These are phyloP conservation scores for Holacanthella duospinosa DNA, from an alignment of 2,888 invertebrate species.

Conservation along the genomic window DNA sequence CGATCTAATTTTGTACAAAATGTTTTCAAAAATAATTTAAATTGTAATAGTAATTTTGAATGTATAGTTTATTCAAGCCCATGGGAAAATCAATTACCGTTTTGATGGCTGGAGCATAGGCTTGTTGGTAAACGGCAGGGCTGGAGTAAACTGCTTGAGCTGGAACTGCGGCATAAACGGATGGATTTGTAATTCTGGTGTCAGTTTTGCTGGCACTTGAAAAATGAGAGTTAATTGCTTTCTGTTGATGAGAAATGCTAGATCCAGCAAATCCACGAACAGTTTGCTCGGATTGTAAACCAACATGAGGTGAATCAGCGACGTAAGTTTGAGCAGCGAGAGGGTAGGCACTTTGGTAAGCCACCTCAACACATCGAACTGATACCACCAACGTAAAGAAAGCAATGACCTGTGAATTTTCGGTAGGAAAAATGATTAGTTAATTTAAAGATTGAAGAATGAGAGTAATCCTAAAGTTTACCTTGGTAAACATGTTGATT, in stretches of 20 bases:
- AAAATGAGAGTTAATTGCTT: constrained; percentile 25
- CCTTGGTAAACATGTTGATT: background rate
- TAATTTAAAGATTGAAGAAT: background rate
- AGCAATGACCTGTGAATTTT: constrained; percentile 18
- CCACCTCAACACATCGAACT: constrained; percentile 20
- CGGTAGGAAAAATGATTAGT: constrained; percentile 6
- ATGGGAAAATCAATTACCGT: background rate
- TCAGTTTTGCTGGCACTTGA: constrained; percentile 26
- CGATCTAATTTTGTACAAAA: background rate
- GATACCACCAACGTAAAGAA: constrained; percentile 21
- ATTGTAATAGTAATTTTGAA: background rate
- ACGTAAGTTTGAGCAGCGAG: background rate
- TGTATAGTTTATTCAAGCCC: background rate
- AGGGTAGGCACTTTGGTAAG: constrained; percentile 10
- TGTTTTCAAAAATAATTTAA: background rate
- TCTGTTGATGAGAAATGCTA: constrained; percentile 24
- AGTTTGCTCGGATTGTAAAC: constrained; percentile 22
- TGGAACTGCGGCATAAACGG: constrained; percentile 13
- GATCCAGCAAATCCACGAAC: constrained; percentile 23
- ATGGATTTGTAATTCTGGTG: constrained; percentile 27
- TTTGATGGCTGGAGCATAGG: constrained; percentile 5
- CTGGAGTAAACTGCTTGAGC: constrained; percentile 2
- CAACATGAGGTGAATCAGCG: constrained; percentile 17
- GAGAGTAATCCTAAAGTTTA: background rate
- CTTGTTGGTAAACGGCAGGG: background rate